Evolutionary conservation across 2,888 invertebrate genomes (phyloP).

Genomic region (Acanthococcus lagerstroemiae): DNA sequence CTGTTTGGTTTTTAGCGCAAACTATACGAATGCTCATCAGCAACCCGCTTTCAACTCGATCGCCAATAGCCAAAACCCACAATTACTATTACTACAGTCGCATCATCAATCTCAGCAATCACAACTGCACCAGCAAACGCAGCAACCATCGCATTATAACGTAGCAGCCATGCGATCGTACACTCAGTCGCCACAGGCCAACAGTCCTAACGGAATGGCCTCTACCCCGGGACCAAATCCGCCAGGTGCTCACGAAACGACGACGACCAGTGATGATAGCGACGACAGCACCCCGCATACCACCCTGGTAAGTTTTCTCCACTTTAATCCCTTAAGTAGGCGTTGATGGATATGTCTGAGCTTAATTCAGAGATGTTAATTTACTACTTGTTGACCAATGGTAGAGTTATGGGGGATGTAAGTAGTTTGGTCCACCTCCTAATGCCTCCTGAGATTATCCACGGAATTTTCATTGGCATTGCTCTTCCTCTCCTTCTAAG

Average conservation of each 20-base stretch:
- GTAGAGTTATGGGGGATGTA: no score
- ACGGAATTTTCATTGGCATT: no score
- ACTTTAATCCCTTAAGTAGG: no score
- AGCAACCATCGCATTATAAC: constrained; percentile 39
- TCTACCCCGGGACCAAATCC: constrained; percentile 33
- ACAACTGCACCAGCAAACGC: constrained; percentile 40
- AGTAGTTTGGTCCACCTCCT: no score
- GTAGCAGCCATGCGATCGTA: constrained; percentile 42
- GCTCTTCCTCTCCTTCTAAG: no score
- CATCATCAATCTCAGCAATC: constrained; percentile 39
- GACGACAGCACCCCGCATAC: constrained; percentile 70
- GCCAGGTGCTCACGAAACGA: constrained; percentile 37
- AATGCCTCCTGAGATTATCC: no score
- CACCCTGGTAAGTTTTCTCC: constrained; percentile 47
- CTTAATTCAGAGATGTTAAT: no score
- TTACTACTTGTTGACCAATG: no score
- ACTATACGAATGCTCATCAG: constrained; percentile 20
- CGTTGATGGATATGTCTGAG: no score
- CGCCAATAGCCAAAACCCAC: constrained; percentile 20
- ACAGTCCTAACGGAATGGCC: constrained; percentile 32
- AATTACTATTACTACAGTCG: constrained; percentile 27
- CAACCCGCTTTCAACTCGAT: constrained; percentile 11
- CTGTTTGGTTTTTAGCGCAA: not conserved
- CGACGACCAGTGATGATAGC: constrained; percentile 74
- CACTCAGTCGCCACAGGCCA: constrained; percentile 40